Percentiles rank a stretch among this genome's conserved stretches.
phyloP scores from a whole-genome alignment of 2,113 vertebrate species.

The Macheiramphus alcinus region DNA sequence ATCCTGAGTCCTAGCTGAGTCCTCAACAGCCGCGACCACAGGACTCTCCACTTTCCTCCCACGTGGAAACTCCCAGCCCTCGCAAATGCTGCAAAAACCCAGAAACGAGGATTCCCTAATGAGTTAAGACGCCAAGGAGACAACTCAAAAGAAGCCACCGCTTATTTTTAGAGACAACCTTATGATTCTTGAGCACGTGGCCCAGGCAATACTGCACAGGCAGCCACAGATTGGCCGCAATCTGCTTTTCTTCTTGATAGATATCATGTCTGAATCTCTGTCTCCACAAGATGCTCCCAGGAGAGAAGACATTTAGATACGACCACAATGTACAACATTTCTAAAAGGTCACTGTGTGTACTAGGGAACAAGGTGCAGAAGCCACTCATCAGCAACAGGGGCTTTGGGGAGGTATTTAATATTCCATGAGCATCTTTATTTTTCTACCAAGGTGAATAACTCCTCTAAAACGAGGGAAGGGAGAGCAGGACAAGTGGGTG shows the following conservation, averaged over 20 bases:
- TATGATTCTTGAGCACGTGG: conserved; percentile 27
- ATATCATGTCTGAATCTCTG: conserved; percentile 54
- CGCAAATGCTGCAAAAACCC: background rate
- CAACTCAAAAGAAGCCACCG: background rate
- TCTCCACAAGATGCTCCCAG: conserved; percentile 38
- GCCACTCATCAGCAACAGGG: background rate
- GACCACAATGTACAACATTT: background rate
- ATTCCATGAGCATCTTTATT: conserved; percentile 25
- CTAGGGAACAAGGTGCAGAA: background rate
- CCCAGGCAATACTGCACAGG: background rate
- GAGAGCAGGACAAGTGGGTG: background rate
- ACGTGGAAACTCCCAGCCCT: conserved; percentile 9
- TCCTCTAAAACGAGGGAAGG: background rate
- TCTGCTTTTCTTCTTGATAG: conserved; percentile 59
- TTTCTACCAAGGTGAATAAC: background rate
- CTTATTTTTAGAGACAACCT: conserved; percentile 63
- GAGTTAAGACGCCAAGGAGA: background rate
- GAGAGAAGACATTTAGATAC: conserved; percentile 52
- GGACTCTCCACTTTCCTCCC: background rate
- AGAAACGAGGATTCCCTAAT: background rate
- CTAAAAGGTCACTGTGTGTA: conserved; percentile 37
- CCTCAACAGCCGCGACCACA: background rate
- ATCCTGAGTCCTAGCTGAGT: background rate
- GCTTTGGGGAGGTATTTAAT: conserved; percentile 13
- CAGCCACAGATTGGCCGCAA: conserved; percentile 37